Percentiles rank a stretch among this genome's conserved stretches.
Conservation (phyloP, 2,888 invertebrate species). For the Holacanthella duospinosa region DNA sequence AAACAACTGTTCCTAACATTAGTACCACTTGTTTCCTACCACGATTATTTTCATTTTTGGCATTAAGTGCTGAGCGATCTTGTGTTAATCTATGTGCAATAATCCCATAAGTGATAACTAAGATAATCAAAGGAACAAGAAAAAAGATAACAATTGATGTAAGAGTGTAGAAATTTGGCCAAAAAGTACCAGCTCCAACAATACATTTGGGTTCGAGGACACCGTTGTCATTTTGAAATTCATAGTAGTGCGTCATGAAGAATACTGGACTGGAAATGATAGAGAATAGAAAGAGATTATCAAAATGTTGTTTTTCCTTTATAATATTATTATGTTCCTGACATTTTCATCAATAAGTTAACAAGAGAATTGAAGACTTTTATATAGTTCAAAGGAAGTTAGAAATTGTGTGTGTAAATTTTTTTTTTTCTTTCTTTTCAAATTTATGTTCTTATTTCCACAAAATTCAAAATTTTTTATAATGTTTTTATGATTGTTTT, state of each 20-base stretch:
- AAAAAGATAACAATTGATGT: constrained; percentile 71
- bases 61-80: constrained; percentile 46
- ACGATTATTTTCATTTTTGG: constrained; percentile 27
- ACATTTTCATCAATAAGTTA: no score
- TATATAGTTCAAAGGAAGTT: no score
- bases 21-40: constrained; percentile 61
- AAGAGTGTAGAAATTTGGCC: constrained; percentile 69
- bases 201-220: constrained; percentile 63
- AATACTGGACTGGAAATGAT: constrained; percentile 66
- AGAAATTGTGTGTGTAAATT: no score
- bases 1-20: constrained; percentile 78
- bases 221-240: constrained; percentile 61
- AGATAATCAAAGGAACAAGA: constrained; percentile 66
- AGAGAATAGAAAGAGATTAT: no score
- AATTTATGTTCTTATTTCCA: no score
- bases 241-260: constrained; percentile 62
- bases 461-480: no score
- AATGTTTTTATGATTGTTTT: not conserved
- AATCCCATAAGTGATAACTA: constrained; percentile 69
- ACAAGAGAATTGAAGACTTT: no score
- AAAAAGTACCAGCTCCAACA: constrained; percentile 61
- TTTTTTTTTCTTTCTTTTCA: no score
- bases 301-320: no score
- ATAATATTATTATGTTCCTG: no score
- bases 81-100: constrained; percentile 76